Evolutionary conservation across 2,113 vertebrate species (phyloP), one percentile per base, ranked within the genome.

Genomic region (Chloebia gouldiae): DNA sequence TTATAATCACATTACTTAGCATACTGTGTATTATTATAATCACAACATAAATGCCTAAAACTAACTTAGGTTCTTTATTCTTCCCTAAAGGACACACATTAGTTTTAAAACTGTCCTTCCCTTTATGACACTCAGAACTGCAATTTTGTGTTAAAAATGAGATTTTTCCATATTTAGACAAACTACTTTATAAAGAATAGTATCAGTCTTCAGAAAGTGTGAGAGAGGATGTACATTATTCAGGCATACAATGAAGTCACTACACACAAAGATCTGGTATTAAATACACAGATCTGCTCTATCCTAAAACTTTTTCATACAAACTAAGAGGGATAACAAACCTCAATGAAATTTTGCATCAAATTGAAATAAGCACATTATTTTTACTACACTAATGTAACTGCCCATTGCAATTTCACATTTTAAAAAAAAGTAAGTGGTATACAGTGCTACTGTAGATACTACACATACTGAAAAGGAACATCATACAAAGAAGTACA

Each of bases 1-100:
- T 54, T 78, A 73, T 50, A 95, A 96, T 91, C 83, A 88, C 15
- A 91, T 50, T 56, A 84, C 54, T 83, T 95, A 79, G 30, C 71
- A 85, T 80, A 86, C 11, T 64, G 18, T 39, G 7, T 61, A 54
- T 68, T 72, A 77, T 42, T 54, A 63, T 37, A 85, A 95, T 44
- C 54, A 93, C 59, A 86, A 80, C 40, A 76, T 30, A 64, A 86
- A 81, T 68, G 61, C 33, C 28, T 86, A 40, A 71, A 93, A 63
- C 51, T 51, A 88, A 78, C 4, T 6, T 31, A 31, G 13, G 37
- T 54, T 86, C 45, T 60, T 90, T 33, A 37, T 72, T 31, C 37
- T 86, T 72, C 65, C 63, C 22, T 86, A 66, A 86, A 86, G 60
- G 13, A 51, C 11, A 39, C 30, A 25, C 11, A 42, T 30, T 28